Percentiles rank a stretch among this genome's conserved stretches.
Conservation (phyloP, 2,113 vertebrate genomes). For the Boulengeromyrus knoepffleri region DNA sequence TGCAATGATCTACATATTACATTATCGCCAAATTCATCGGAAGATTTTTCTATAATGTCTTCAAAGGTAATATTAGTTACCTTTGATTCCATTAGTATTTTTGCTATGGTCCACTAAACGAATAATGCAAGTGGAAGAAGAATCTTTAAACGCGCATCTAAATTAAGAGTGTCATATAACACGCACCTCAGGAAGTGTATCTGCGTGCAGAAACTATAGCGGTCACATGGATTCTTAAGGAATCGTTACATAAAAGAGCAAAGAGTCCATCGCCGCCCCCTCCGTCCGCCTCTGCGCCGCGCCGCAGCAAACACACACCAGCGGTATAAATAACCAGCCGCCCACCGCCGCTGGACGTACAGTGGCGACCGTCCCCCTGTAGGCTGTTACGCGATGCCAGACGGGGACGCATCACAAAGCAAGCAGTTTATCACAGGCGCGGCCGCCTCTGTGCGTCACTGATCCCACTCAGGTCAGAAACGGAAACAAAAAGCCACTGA, state of each 20-base stretch:
- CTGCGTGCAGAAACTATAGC: not conserved
- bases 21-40: not conserved
- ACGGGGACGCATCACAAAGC: not conserved
- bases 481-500: conserved; percentile 15
- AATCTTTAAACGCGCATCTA: not conserved
- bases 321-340: conserved; percentile 28
- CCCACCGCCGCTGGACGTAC: conserved; percentile 11
- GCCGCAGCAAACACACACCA: not conserved
- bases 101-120: not conserved
- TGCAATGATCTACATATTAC: not conserved
- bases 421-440: not conserved
- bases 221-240: not conserved
- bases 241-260: conserved; percentile 18
- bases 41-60: not conserved
- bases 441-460: not conserved
- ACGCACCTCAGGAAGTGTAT: not conserved
- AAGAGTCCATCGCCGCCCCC: conserved; percentile 18
- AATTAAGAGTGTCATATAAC: not conserved
- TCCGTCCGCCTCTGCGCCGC: conserved; percentile 14
- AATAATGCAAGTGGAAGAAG: not conserved
- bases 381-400: not conserved
- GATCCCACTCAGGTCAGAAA: conserved; percentile 14
- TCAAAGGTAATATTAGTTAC: not conserved
- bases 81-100: not conserved
- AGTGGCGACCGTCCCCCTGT: conserved; percentile 16